These are phyloP conservation scores for Psilopogon haemacephalus DNA, from an alignment of 2,113 vertebrate genomes.

Conservation along the genomic window DNA sequence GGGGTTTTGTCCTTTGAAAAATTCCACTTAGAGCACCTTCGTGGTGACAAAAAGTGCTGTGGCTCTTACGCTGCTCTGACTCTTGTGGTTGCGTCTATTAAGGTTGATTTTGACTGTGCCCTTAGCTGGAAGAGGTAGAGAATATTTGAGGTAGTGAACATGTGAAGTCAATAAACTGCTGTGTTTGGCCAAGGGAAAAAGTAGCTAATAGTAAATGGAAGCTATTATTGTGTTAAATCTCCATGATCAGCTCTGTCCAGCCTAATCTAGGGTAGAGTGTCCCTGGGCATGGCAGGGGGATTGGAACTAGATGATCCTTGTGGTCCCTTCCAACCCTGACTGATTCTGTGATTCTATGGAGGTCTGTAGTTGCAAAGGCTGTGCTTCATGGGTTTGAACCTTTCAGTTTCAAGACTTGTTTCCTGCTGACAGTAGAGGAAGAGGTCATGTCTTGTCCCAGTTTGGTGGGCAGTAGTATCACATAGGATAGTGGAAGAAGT, in stretches of 20 bases:
- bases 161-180: background rate
- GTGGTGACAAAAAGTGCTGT: background rate
- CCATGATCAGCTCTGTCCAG: background rate
- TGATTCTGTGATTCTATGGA: too few relatives aligned
- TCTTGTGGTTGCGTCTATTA: background rate
- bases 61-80: background rate
- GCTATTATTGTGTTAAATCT: background rate
- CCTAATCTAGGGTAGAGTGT: too few relatives aligned
- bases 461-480: background rate
- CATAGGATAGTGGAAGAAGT: background rate
- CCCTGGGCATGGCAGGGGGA: too few relatives aligned
- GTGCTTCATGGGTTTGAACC: background rate
- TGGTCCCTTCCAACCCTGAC: too few relatives aligned
- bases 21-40: background rate
- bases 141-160: background rate
- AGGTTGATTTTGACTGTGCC: background rate
- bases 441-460: rapidly evolving
- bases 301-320: too few relatives aligned
- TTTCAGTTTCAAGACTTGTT: background rate
- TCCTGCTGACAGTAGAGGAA: background rate
- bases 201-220: background rate
- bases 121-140: background rate
- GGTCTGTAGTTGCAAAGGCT: background rate
- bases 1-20: background rate
- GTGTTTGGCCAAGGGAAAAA: background rate